A percentile compares a stretch with the other conserved stretches of the same genome.
Evolutionary conservation across 2,113 vertebrate genomes (phyloP).

Genomic region (Sinocyclocheilus maitianheensis): DNA sequence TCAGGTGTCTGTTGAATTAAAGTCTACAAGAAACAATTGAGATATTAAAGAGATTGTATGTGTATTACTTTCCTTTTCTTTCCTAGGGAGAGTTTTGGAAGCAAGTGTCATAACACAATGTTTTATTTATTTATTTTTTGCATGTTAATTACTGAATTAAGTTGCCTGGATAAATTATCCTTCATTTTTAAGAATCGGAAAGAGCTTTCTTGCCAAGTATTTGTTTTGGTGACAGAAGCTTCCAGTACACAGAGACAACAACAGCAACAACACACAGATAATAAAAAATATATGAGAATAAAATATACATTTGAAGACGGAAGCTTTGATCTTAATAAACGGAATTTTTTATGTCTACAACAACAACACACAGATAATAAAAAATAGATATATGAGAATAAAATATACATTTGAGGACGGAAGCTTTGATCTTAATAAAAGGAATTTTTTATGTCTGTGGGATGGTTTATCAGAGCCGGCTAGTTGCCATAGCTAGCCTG

Average conservation of each 20-base stretch:
- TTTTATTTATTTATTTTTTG: not conserved
- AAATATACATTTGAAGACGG: constrained; percentile 2
- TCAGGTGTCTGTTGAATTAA: too few species aligned
- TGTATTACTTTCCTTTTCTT: not conserved
- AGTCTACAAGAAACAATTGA: too few species aligned
- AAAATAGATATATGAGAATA: too few species aligned
- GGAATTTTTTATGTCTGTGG: constrained; percentile 65
- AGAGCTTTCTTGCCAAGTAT: too few species aligned
- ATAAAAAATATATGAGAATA: too few species aligned
- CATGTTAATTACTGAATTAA: not conserved
- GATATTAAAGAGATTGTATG: not conserved
- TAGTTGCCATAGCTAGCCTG: constrained; percentile 74
- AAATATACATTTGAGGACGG: constrained; percentile 3
- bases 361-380: too few species aligned
- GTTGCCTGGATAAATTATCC: not conserved
- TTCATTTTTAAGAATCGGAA: too few species aligned
- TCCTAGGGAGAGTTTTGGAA: not conserved
- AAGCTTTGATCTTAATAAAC: constrained; percentile 68
- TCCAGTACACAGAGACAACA: too few species aligned
- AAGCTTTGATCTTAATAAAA: constrained; percentile 68
- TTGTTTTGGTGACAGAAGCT: too few species aligned
- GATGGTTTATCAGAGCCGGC: constrained; percentile 60
- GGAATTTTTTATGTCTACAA: constrained; percentile 64
- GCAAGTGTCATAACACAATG: not conserved
- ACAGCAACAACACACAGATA: too few species aligned